Percentiles rank a stretch among this genome's conserved stretches.
Conservation (phyloP, 2,888 invertebrate species). For the Cantharis lateralis region DNA sequence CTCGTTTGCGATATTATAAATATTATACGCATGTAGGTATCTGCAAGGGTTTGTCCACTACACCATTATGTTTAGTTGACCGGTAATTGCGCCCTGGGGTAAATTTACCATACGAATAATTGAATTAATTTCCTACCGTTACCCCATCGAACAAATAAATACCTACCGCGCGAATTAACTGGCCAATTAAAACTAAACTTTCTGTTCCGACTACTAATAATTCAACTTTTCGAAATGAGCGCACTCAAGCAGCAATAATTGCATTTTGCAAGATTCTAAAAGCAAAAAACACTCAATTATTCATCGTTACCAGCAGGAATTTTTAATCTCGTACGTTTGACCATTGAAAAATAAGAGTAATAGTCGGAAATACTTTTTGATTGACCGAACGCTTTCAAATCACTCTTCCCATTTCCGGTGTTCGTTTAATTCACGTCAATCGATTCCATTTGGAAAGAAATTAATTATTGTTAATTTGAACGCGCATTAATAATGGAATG, state of each 20-base stretch:
- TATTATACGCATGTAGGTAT: no score
- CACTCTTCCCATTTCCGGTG: not conserved
- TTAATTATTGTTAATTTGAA: not conserved
- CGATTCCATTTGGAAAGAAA: not conserved
- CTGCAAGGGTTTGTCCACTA: not conserved
- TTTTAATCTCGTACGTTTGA: not conserved
- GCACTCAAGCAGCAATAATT: not conserved
- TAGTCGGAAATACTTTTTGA: not conserved
- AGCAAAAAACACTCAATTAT: not conserved
- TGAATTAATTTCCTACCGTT: not conserved
- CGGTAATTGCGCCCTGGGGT: not conserved
- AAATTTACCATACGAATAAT: not conserved
- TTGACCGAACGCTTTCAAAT: constrained; percentile 1
- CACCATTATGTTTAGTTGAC: not conserved
- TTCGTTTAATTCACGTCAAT: not conserved
- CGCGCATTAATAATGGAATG: not conserved
- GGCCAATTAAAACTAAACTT: not conserved
- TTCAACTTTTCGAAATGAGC: not conserved
- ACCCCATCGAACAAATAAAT: not conserved
- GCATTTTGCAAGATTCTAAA: not conserved
- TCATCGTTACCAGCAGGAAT: not conserved
- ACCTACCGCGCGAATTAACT: no score
- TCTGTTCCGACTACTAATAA: not conserved
- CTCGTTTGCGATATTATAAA: not conserved
- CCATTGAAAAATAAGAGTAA: not conserved